Percentiles rank a stretch among this genome's conserved stretches.
Evolutionary conservation across 2,888 invertebrate genomes (phyloP).

Genomic region (Darwinula stevensoni): DNA sequence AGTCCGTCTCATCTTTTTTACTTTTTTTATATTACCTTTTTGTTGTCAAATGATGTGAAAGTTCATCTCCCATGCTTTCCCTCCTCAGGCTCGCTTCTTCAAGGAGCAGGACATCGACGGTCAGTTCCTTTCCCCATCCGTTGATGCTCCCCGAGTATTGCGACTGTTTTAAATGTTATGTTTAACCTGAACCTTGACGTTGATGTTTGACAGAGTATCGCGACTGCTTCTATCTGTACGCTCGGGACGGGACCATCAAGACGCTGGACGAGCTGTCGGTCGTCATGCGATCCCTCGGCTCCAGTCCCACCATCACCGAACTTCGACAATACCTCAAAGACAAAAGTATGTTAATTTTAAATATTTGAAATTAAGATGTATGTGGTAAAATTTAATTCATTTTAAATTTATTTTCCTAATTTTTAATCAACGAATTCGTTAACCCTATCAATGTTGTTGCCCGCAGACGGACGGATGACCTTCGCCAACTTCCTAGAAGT

Average conservation of each 20-base stretch:
- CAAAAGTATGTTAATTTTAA: conserved; percentile 20
- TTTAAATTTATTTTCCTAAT: not conserved
- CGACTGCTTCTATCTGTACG: conserved; percentile 85
- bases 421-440: not conserved
- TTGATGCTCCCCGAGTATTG: too few relatives aligned
- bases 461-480: conserved; percentile 60
- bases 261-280: conserved; percentile 66
- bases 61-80: too few relatives aligned
- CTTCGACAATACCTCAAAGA: conserved; percentile 48
- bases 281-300: conserved; percentile 75
- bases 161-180: conserved; percentile 4
- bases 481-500: conserved; percentile 86
- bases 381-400: conserved; percentile 4
- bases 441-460: too few relatives aligned
- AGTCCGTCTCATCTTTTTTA: too few relatives aligned
- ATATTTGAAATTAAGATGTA: too few relatives aligned
- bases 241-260: conserved; percentile 57
- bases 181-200: not conserved
- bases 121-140: conserved; percentile 19
- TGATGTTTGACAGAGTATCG: conserved; percentile 47
- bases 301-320: conserved; percentile 78
- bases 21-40: too few relatives aligned
- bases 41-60: too few relatives aligned
- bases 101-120: conserved; percentile 85
- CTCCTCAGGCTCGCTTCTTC: conserved; percentile 59